Percentiles rank a stretch among this genome's conserved stretches.
These are phyloP conservation scores for Calameuta idolon DNA, from an alignment of 2,888 invertebrate species.

Conservation along the genomic window DNA sequence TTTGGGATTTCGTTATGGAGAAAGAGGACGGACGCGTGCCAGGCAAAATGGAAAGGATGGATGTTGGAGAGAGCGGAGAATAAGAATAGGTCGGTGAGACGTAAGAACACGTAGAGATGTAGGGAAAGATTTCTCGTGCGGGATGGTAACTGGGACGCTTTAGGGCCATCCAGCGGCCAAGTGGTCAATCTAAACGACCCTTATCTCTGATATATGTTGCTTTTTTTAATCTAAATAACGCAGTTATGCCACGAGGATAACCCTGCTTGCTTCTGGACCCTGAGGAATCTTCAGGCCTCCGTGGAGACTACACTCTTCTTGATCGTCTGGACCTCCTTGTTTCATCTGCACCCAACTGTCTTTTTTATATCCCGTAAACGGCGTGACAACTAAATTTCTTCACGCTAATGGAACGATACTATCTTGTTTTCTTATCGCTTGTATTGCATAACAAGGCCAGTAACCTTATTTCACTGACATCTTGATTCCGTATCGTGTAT, in stretches of 20 bases:
- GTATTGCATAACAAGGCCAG: neutral
- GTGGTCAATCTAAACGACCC: conserved; percentile 65
- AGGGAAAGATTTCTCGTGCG: conserved; percentile 52
- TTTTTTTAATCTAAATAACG: conserved; percentile 57
- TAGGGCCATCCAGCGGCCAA: conserved; percentile 61
- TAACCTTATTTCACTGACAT: neutral
- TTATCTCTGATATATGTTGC: conserved; percentile 53
- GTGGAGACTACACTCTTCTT: neutral
- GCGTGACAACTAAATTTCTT: neutral
- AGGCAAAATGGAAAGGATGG: conserved; percentile 18
- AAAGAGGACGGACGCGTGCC: conserved; percentile 28
- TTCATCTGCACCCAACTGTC: neutral
- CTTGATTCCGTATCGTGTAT: neutral
- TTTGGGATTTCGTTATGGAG: conserved; percentile 8
- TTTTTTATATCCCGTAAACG: neutral
- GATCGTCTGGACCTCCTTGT: neutral
- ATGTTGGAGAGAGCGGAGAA: conserved; percentile 12
- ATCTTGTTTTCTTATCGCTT: neutral
- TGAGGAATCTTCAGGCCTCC: neutral
- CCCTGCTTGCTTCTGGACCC: neutral
- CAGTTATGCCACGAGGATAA: conserved; percentile 32
- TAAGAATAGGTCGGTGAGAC: conserved; percentile 22
- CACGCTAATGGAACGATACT: neutral
- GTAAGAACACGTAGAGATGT: conserved; percentile 41
- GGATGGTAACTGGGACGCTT: conserved; percentile 62